Evolutionary conservation across 1,140 invertebrate genomes (phyloP), one percentile per base, ranked within the genome.

Genomic region (Aphaenogaster rudis): DNA sequence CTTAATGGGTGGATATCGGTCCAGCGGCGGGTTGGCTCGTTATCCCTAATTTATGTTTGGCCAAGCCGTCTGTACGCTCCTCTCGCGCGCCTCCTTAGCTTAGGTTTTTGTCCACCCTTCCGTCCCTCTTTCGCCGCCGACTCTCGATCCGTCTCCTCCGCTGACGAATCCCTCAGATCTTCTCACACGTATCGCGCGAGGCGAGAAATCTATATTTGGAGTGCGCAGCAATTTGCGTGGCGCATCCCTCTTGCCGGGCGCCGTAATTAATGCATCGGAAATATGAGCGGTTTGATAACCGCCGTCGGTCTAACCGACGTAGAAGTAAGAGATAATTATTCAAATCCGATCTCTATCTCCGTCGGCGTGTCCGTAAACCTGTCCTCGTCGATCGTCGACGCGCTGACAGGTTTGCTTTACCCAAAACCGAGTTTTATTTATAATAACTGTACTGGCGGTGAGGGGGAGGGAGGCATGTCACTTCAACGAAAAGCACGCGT

Each of bases 11-110:
- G 69, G 74, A 82, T 90, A 90, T 88, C 81, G 79, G 74, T 85
- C 84, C 74, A 36, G 54, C 69, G 39, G 6, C 33, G 77, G 39
- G 72, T 50, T 76, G 77, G 84, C 87, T 87, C 80, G 90, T 93
- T 90, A 90, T 90, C 80, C 76, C 80, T 88, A 88, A 89, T 90
- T 90, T 90, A 90, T 88, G 86, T 87, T 89, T 85, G 67, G 59
- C 63, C 67, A 39, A 67, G 50, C 28, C 50, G 15, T 74, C 72
- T 76, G 78, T 28, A 57, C 57, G 45, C 61, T 59, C 21, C 21
- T 45, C 21, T 67, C 17, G 8, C 17, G 39, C 33, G 39, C 21
- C 39, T 13, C 9, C 52, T 85, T 72, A 42, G 63, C 69, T 48
- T 50, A 45, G 45, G 21, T 86, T 66, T 77, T 80, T 48, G 9